Conservation (phyloP, 2,797 vertebrate genomes). For the Typhlichthys eigenmanni region DNA sequence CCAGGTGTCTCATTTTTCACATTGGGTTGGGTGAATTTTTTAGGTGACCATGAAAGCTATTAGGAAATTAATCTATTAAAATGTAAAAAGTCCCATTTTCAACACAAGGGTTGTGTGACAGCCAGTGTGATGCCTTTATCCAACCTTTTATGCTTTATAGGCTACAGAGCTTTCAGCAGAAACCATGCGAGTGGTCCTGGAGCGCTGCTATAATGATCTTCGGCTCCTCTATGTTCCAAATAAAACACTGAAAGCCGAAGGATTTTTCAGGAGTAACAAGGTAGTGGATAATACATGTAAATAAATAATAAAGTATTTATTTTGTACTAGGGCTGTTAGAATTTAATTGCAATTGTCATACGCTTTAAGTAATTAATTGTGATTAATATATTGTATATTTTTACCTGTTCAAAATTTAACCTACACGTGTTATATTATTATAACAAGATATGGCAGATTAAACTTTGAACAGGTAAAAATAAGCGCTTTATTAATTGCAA, state of each 20-base stretch:
- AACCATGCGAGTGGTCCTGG: slow-evolving; percentile 93
- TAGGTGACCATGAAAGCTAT: background rate
- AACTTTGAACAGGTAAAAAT: too few species aligned
- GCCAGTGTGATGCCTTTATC: background rate
- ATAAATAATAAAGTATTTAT: too few species aligned
- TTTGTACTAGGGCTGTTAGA: background rate
- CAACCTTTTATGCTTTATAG: slow-evolving; percentile 62
- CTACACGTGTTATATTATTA: too few species aligned
- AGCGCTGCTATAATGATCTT: slow-evolving; percentile 97
- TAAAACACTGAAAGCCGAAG: slow-evolving; percentile 97
- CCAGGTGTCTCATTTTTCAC: slow-evolving; percentile 1
- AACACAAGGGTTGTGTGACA: too few species aligned
- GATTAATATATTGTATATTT: too few species aligned
- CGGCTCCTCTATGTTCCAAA: slow-evolving; percentile 90
- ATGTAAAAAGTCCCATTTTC: too few species aligned
- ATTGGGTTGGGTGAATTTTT: background rate
- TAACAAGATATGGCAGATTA: too few species aligned
- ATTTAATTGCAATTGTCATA: background rate
- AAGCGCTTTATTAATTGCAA: too few species aligned
- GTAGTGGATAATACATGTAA: slow-evolving; percentile 56
- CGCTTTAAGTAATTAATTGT: too few species aligned
- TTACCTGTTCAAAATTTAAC: too few species aligned
- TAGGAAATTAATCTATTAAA: background rate
- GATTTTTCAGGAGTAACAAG: slow-evolving; percentile 99
- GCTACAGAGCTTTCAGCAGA: slow-evolving; percentile 85